Conservation (phyloP, 1,140 invertebrate genomes). For the Drosophila sp. region DNA sequence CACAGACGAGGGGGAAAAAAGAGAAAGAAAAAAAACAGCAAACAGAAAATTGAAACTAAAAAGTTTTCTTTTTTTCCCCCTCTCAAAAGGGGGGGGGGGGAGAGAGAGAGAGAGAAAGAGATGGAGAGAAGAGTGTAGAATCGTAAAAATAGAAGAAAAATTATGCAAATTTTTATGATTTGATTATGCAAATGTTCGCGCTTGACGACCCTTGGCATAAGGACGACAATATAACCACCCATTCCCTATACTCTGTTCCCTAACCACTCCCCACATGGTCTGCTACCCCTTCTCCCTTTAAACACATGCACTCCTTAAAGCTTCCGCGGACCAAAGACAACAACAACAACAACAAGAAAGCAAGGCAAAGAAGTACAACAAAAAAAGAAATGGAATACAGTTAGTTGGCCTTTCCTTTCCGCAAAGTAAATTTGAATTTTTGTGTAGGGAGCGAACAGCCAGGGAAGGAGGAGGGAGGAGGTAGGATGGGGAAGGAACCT, state of each 20-base stretch:
- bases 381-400: constrained; percentile 54
- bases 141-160: constrained; percentile 78
- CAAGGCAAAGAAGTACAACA: background rate
- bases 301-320: constrained; percentile 49
- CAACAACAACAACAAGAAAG: background rate
- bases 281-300: constrained; percentile 11
- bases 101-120: constrained; percentile 22
- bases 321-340: constrained; percentile 48
- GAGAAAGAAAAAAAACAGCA: constrained; percentile 34
- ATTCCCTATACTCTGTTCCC: constrained; percentile 2
- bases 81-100: background rate
- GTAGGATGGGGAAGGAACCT: constrained; percentile 17
- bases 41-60: constrained; percentile 53
- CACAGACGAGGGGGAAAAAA: constrained; percentile 49
- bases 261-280: background rate
- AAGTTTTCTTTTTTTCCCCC: constrained; percentile 38
- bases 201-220: constrained; percentile 83
- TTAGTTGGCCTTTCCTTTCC: constrained; percentile 61
- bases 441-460: constrained; percentile 25
- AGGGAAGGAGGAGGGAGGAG: background rate
- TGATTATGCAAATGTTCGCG: constrained; percentile 83
- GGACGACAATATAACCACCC: constrained; percentile 69
- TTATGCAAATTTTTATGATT: constrained; percentile 83
- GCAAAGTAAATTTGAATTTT: constrained; percentile 70
- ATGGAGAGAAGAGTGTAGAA: constrained; percentile 53